phyloP scores from a whole-genome alignment of 2,888 invertebrate genomes.

The Unio delphinus region DNA sequence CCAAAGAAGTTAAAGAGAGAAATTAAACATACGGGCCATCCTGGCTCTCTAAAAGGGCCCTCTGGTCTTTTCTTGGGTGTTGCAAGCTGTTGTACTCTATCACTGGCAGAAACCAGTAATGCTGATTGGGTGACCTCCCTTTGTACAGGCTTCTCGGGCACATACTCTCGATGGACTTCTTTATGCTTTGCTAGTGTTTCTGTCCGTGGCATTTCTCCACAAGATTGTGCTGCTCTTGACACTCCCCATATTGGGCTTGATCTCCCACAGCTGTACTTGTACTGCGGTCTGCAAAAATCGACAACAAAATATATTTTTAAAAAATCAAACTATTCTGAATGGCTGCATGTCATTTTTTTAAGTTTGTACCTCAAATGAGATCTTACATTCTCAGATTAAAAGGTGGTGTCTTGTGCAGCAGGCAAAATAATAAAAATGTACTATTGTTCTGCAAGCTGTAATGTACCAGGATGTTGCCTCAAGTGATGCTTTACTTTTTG shows the following conservation, averaged over 20 bases:
- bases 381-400: no score
- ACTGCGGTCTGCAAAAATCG: conserved; percentile 39
- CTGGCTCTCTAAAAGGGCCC: conserved; percentile 59
- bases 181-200: conserved; percentile 38
- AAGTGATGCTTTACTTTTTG: no score
- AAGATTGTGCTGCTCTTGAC: conserved; percentile 24
- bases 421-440: no score
- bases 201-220: conserved; percentile 36
- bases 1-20: background rate
- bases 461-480: no score
- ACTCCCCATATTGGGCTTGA: conserved; percentile 47
- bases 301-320: no score
- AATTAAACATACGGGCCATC: conserved; percentile 55
- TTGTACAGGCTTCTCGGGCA: conserved; percentile 46
- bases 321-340: no score
- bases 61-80: conserved; percentile 53
- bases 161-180: conserved; percentile 41
- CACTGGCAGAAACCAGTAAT: conserved; percentile 40
- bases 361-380: no score
- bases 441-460: no score
- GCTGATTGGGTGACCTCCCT: conserved; percentile 48
- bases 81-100: conserved; percentile 47
- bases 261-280: conserved; percentile 50
- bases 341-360: no score
- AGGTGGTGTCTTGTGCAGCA: no score